Evolutionary conservation across 2,888 invertebrate genomes (phyloP).

Genomic region (Tryphoninae sp.): DNA sequence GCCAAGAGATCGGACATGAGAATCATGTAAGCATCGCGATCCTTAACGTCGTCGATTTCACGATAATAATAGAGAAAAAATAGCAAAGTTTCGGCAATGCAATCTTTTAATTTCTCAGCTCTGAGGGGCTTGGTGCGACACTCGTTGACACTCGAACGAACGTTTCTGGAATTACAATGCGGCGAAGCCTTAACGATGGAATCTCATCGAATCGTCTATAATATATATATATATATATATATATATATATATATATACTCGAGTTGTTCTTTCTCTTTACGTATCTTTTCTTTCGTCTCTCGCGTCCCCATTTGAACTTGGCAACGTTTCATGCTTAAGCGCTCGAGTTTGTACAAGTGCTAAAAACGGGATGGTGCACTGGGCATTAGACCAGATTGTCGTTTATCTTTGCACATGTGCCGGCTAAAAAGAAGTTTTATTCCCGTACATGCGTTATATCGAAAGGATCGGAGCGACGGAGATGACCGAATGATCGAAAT

Average conservation of each 20-base stretch:
- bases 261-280: neutral
- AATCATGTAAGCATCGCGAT: conserved; percentile 78
- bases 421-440: conserved; percentile 22
- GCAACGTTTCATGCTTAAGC: conserved; percentile 31
- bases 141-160: conserved; percentile 77
- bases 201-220: neutral
- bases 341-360: neutral
- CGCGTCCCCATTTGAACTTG: conserved; percentile 15
- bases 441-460: conserved; percentile 12
- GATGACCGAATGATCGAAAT: conserved; percentile 5
- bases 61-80: conserved; percentile 80
- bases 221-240: neutral
- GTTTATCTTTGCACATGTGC: conserved; percentile 61
- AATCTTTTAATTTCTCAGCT: conserved; percentile 79
- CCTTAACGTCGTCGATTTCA: conserved; percentile 73
- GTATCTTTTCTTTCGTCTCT: neutral
- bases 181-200: neutral
- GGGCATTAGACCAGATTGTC: conserved; percentile 57
- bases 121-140: conserved; percentile 79
- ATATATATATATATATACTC: neutral
- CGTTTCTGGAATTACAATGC: conserved; percentile 76
- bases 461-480: neutral
- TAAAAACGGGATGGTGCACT: conserved; percentile 42
- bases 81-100: conserved; percentile 79
- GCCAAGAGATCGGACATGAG: conserved; percentile 81